phyloP scores from a whole-genome alignment of 2,113 vertebrate genomes.

The Anthoscopus minutus region DNA sequence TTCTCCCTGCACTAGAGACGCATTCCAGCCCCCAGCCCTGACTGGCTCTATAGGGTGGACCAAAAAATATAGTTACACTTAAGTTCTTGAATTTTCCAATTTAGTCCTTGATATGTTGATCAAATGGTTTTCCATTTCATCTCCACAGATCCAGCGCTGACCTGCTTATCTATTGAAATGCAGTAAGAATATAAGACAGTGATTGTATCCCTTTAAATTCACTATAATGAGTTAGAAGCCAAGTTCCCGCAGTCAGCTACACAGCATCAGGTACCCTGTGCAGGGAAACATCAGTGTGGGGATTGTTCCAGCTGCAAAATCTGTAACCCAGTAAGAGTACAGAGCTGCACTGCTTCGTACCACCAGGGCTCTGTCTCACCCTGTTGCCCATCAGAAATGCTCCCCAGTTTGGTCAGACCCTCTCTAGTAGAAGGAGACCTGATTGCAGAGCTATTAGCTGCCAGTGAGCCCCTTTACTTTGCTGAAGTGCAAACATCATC shows the following conservation, averaged over 20 bases:
- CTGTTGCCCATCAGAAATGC: background rate
- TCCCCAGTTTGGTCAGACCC: background rate
- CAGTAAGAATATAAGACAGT: background rate
- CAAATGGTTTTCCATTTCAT: background rate
- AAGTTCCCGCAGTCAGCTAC: background rate
- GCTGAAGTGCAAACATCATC: background rate
- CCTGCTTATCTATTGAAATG: background rate
- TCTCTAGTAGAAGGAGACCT: background rate
- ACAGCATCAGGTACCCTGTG: background rate
- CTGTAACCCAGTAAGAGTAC: background rate
- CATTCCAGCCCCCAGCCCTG: background rate
- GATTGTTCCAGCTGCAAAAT: background rate
- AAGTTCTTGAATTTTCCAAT: background rate
- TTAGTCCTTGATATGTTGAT: background rate
- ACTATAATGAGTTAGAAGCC: background rate
- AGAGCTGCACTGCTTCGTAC: accelerated
- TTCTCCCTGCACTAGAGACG: accelerated
- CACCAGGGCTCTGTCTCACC: background rate
- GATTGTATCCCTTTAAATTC: background rate
- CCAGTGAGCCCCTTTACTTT: background rate
- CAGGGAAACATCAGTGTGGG: background rate
- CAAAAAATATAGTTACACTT: background rate
- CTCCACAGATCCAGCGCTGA: background rate
- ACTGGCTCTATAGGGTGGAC: background rate
- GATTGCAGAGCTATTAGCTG: background rate